phyloP scores from a whole-genome alignment of 2,797 vertebrate species.

The Phylloscopus collybita region DNA sequence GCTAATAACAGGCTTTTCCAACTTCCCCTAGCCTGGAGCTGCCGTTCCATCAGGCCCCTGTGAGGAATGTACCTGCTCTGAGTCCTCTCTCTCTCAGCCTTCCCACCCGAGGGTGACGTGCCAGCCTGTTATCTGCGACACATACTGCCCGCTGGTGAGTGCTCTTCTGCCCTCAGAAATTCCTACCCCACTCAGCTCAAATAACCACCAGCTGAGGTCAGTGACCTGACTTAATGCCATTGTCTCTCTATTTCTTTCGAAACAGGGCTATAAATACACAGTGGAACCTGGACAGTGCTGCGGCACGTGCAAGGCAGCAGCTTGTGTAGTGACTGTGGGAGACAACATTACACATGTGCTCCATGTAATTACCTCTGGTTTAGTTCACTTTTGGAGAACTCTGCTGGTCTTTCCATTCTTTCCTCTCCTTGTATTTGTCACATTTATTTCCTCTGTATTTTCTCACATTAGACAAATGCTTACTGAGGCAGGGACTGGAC shows the following conservation, averaged over 20 bases:
- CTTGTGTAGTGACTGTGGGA: conserved; percentile 46
- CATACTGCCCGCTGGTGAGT: conserved; percentile 68
- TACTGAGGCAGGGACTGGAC: not conserved
- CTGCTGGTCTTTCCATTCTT: not conserved
- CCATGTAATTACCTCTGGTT: conserved; percentile 40
- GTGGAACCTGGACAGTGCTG: conserved; percentile 67
- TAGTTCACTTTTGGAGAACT: not conserved
- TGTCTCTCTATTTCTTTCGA: not conserved
- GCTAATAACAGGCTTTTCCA: not conserved
- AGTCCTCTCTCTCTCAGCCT: not conserved
- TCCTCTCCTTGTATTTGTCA: not conserved
- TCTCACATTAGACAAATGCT: not conserved
- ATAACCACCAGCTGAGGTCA: not conserved
- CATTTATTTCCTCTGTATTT: not conserved
- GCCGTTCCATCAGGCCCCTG: conserved; percentile 64
- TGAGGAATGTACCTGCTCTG: conserved; percentile 69
- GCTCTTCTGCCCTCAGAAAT: not conserved
- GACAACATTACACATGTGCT: not conserved
- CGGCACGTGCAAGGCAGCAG: conserved; percentile 34
- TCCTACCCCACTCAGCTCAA: not conserved
- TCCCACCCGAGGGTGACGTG: conserved; percentile 6
- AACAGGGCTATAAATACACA: conserved; percentile 73
- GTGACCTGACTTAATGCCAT: not conserved
- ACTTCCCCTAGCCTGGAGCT: conserved; percentile 65
- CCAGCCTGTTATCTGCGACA: conserved; percentile 53